Evolutionary conservation across 2,888 invertebrate genomes (phyloP), one percentile per base, ranked within the genome.

Genomic region (Saturnia pavonia): DNA sequence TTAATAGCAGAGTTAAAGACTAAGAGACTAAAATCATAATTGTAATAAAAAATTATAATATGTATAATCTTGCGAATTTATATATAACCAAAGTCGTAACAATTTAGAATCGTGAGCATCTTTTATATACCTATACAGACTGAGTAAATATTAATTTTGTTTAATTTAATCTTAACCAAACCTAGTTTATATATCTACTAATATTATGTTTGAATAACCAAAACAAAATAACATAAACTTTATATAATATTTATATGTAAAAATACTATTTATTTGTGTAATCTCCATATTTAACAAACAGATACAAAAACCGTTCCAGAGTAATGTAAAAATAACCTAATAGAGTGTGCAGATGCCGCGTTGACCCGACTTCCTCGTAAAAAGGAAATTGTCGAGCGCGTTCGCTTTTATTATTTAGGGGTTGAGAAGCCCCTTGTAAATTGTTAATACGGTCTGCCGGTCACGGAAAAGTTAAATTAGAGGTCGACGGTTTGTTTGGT

Each of bases 391-490:
- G 88, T 85, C 82, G 85, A 82, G 75, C 78, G 81, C 77, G 79
- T 82, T 81, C 82, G 80, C 83, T 88, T 90, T 91, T 88, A 90
- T 88, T 91, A 89, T 91, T 89, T 86, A 90, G 85, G 90, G 89
- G 86, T 83, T 63, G 69, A 69, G 85, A 81, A 86, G 88, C 88
- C 87, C 87, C 88, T 85, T 87, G 82, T 88, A 88, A 90, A 89
- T 88, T 85, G 85, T 83, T 85, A 85, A 86, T 85, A 81, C 83
- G 85, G 84, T 77, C 82, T 83, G 80, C 77, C 85, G 85, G 88
- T 87, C 89, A 88, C 89, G 88, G 86, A 85, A 90, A 90, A 91
- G 86, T 88, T 88, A 87, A 90, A 90, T 91, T 90, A 91, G 87
- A 86, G 80, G 78, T 78, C 79, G 81, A 79, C 81, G 82, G 83